Base-by-base conservation (phyloP, 2,113 vertebrate genomes). In the Anseranas semipalmata region DNA sequence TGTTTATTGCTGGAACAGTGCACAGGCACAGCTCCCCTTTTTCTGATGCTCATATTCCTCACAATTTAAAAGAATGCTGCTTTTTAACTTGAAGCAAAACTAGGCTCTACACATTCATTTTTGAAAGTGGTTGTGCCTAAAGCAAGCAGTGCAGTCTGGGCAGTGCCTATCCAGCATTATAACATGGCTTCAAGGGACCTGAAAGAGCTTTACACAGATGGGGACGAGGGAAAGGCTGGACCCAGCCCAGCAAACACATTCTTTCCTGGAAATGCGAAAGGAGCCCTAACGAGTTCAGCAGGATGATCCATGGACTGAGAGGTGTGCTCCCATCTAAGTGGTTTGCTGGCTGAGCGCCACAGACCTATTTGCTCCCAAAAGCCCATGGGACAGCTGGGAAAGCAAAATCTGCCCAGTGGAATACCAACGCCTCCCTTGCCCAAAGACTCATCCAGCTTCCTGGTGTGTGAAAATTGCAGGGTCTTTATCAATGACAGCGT, bases 271-370 rank as follows among this genome's bases (percentile, higher is more conserved):
- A 89, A 32, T 27, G 35, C 3, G 1, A 48, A 56, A 87, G 50
- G 58, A 88, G 15, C 53, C 41, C 39, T 90, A 53, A 60, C 0
- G 0, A 87, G 65, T 46, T 74, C 83, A 73, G 48, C 41, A 81
- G 59, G 25, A 72, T 95, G 73, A 91, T 95, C 86, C 68, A 75
- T 75, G 86, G 70, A 17, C 68, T 76, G 66, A 77, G 67, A 92
- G 68, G 62, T 91, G 14, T 74, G 56, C n/a, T 87, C 59, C 59
- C 24, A 33, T 35, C 67, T 95, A 94, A 96, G 88, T 94, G 92
- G 37, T 91, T 87, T 72, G 32, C 71, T 96, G 94, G 95, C 79
- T 90, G 74, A 86, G 50, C 28, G 81, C 89, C 93, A 91, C 65
- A 86, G 35, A 74, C 24, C 1, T 6, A 2, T 52, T 80, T 95